These are phyloP conservation scores for Holacanthus passer DNA, from an alignment of 2,113 vertebrate genomes.

Conservation along the genomic window DNA sequence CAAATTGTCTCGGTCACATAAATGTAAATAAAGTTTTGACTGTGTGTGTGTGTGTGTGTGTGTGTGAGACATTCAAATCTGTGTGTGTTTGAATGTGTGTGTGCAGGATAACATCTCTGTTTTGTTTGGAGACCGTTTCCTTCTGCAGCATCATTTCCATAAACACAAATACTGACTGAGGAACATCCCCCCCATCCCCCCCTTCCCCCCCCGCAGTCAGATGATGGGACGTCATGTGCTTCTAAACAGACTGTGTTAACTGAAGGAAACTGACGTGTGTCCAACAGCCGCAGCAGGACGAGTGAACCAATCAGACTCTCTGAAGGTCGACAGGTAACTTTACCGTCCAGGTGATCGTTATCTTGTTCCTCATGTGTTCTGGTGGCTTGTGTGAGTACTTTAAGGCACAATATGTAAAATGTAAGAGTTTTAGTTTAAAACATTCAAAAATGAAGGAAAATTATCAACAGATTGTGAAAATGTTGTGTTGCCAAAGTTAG, in stretches of 20 bases:
- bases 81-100: constrained; percentile 17
- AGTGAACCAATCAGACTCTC: constrained; percentile 9
- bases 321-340: constrained; percentile 25
- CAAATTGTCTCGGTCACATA: neutral
- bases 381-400: too few species aligned
- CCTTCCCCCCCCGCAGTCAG: constrained; percentile 15
- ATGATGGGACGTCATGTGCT: constrained; percentile 61
- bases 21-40: constrained; percentile 9
- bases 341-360: neutral
- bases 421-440: too few species aligned
- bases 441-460: too few species aligned
- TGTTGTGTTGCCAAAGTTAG: too few species aligned
- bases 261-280: constrained; percentile 27
- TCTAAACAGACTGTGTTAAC: constrained; percentile 59
- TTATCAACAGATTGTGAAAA: too few species aligned
- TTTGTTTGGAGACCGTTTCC: constrained; percentile 68
- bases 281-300: constrained; percentile 2
- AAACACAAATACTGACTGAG: constrained; percentile 57
- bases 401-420: too few species aligned
- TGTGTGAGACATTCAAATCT: constrained; percentile 23
- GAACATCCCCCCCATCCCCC: neutral
- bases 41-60: neutral
- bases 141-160: constrained; percentile 70
- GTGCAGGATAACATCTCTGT: constrained; percentile 62
- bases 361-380: too few species aligned